Evolutionary conservation across 2,113 vertebrate species (phyloP).

Genomic region (Geococcyx californianus): DNA sequence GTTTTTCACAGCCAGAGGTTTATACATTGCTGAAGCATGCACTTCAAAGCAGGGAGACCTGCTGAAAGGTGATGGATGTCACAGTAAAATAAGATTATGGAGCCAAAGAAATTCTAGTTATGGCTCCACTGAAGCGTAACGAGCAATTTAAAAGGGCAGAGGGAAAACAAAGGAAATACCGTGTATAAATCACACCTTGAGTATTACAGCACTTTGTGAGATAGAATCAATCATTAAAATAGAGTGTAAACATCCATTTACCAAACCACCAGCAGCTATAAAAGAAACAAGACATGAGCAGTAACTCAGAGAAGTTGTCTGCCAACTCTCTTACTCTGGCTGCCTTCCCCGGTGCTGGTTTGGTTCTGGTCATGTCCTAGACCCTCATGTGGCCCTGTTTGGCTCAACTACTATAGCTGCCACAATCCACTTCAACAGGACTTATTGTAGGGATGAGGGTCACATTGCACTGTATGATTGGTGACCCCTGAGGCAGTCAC

Average conservation of each 20-base stretch:
- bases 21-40: not conserved
- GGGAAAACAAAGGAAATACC: slow-evolving; percentile 10
- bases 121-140: not conserved
- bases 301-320: not conserved
- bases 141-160: slow-evolving; percentile 10
- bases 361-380: not conserved
- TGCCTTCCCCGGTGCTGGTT: not conserved
- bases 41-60: not conserved
- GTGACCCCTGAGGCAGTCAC: not conserved
- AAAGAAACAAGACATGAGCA: not conserved
- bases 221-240: not conserved
- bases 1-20: not conserved
- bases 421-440: not conserved
- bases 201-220: not conserved
- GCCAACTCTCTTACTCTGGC: not conserved
- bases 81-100: not conserved
- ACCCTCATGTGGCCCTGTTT: not conserved
- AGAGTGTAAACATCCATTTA: not conserved
- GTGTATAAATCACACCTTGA: not conserved
- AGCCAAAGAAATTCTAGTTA: not conserved
- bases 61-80: slow-evolving; percentile 2
- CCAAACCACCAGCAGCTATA: not conserved
- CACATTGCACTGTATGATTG: not conserved
- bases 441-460: not conserved
- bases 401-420: not conserved